phyloP scores from a whole-genome alignment of 2,888 invertebrate genomes.

The Acanthosepion lycidas region DNA sequence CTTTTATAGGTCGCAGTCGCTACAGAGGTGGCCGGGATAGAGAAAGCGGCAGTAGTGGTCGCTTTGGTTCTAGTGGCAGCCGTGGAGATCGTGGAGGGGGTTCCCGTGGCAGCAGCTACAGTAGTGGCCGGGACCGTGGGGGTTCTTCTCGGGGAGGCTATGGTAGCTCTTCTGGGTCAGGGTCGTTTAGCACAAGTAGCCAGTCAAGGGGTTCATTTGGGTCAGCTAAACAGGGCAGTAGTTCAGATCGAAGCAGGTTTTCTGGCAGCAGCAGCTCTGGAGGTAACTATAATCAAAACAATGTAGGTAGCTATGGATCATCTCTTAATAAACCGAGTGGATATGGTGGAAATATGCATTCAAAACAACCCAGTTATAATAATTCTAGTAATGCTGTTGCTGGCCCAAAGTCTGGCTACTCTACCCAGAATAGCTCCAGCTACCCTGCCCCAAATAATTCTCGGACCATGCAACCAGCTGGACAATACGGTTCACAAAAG shows the following conservation, averaged over 20 bases:
- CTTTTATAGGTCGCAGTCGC: conserved; percentile 57
- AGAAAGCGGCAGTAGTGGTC: conserved; percentile 51
- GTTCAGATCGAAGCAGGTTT: conserved; percentile 41
- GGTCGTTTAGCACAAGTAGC: conserved; percentile 45
- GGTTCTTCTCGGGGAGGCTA: conserved; percentile 50
- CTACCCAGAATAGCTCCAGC: conserved; percentile 41
- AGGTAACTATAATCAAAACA: conserved; percentile 47
- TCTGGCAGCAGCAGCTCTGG: conserved; percentile 15
- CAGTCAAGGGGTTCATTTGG: conserved; percentile 50
- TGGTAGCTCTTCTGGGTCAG: conserved; percentile 50
- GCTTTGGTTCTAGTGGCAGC: conserved; percentile 51
- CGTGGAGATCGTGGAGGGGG: conserved; percentile 51
- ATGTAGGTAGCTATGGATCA: conserved; percentile 48
- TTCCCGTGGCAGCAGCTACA: conserved; percentile 50
- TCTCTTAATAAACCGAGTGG: not conserved
- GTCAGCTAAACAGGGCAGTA: conserved; percentile 48
- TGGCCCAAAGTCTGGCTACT: conserved; percentile 39
- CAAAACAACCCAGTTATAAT: conserved; percentile 38
- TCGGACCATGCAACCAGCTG: not conserved
- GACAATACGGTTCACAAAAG: conserved; percentile 39
- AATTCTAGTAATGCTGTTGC: not conserved
- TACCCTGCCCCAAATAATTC: conserved; percentile 20
- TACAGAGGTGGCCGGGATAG: conserved; percentile 51
- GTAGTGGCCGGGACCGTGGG: conserved; percentile 51
- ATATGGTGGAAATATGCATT: not conserved